Evolutionary conservation across 2,888 invertebrate genomes (phyloP), one percentile per base, ranked within the genome.

Genomic region (Euplagia quadripunctaria): DNA sequence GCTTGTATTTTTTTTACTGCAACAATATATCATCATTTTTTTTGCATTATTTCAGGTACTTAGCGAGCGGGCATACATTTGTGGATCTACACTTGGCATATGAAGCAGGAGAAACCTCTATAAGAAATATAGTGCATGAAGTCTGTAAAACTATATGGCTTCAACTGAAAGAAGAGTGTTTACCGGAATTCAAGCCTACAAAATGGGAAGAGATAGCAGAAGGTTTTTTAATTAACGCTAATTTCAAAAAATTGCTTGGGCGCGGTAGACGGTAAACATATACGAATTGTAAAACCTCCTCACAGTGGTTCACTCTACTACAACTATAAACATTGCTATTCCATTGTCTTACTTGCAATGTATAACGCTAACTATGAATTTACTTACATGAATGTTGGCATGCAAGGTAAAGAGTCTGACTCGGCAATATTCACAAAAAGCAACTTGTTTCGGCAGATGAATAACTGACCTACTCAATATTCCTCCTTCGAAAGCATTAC

Each of bases 381-480:
- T n/a, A n/a, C n/a, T n/a, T n/a, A n/a, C n/a, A n/a, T n/a, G n/a
- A n/a, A n/a, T n/a, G n/a, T n/a, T n/a, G n/a, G n/a, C n/a, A n/a
- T n/a, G n/a, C n/a, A n/a, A n/a, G n/a, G n/a, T n/a, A n/a, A n/a
- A n/a, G n/a, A n/a, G n/a, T n/a, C n/a, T n/a, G n/a, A n/a, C n/a
- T n/a, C 81, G 17, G 70, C 79, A 64, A 64, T 64, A 41, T 64
- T 64, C 64, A 64, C 42, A 31, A 31, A 64, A 64, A 64, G 64
- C 64, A 41, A 41, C 41, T 64, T 64, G 11, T 64, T 64, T 43
- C 64, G 42, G 42, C 76, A 72, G 67, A 74, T 78, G 61, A 74
- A 70, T 20, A n/a, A 52, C 76, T 74, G 71, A 76, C 67, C 64
- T 76, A 72, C 49, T 78, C 68, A 68, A 78, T 75, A 70, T 78